Percentiles rank a stretch among this genome's conserved stretches.
These are phyloP conservation scores for Drosophila antonietae DNA, from an alignment of 2,888 invertebrate species.

Conservation along the genomic window DNA sequence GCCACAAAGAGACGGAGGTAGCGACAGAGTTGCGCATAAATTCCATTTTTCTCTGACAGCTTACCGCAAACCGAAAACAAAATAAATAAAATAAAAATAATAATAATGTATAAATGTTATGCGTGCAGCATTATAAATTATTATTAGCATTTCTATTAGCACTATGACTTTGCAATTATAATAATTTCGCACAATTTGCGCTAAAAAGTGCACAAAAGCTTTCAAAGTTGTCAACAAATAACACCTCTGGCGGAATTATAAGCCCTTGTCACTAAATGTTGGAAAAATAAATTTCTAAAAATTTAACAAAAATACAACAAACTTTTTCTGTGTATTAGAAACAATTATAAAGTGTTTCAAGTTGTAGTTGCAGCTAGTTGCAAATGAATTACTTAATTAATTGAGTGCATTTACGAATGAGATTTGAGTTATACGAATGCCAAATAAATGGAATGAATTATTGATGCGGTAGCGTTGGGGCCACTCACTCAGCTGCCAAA, in stretches of 20 bases:
- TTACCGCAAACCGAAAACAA: constrained; percentile 30
- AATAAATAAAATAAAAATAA: constrained; percentile 6
- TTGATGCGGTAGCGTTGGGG: constrained; percentile 38
- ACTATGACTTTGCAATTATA: constrained; percentile 28
- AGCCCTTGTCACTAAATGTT: constrained; percentile 32
- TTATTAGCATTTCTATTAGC: constrained; percentile 18
- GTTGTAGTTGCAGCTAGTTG: constrained; percentile 6
- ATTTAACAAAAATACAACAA: constrained; percentile 2
- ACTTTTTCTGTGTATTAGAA: constrained; percentile 27
- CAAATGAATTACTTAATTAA: constrained; percentile 42
- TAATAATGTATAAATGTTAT: background rate
- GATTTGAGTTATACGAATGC: constrained; percentile 31
- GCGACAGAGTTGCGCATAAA: constrained; percentile 59
- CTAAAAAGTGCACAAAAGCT: constrained; percentile 23
- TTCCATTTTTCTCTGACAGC: constrained; percentile 41
- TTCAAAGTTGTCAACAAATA: constrained; percentile 25
- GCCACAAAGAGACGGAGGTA: constrained; percentile 25
- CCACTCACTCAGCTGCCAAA: constrained; percentile 68
- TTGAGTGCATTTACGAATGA: constrained; percentile 41
- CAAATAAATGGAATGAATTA: constrained; percentile 46
- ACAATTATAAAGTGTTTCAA: constrained; percentile 33
- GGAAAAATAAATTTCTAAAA: background rate
- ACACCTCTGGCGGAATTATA: constrained; percentile 10
- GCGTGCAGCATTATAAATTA: background rate
- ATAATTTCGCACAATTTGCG: constrained; percentile 18